Evolutionary conservation across 1,140 invertebrate genomes (phyloP), one percentile per base, ranked within the genome.

Genomic region (Cydia strobilella): DNA sequence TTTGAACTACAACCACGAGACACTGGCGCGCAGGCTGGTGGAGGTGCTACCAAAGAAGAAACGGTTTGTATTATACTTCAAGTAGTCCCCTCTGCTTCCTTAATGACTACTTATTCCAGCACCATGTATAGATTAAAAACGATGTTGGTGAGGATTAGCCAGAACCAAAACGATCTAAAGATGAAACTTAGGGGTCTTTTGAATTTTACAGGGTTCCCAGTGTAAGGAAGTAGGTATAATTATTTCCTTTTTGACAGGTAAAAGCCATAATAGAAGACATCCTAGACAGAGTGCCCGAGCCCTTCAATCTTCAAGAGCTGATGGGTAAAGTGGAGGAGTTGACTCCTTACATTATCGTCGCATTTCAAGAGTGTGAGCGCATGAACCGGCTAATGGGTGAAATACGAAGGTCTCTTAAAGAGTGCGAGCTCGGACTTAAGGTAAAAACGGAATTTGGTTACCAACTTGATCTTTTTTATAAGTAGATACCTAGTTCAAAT

Each of bases 351-450:
- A 96, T 97, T 0, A 97, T 98, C 18, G 98, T 99, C 0, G 97
- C 97, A 4, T 96, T 99, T 79, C 98, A 99, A 93, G 98, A 99
- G 93, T 98, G 98, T 88, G 98, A 99, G 90, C 94, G 98, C 66
- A 99, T 99, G 97, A 99, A 99, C 87, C 94, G 94, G 10, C 93
- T 99, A 1, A 97, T 96, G 75, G 92, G 93, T 5, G 97, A 98
- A 90, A 96, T 99, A 31, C 94, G 94, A 75, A 92, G 96, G 20
- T 97, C 97, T 0, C 93, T 99, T 0, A 95, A 95, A 78, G 98
- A 99, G 93, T 92, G 98, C 0, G 96, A 98, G 78, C 94, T 98
- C 4, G 98, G 97, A 12, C 93, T 98, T 0, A 98, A 98, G 94
- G 97, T 97, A 74, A 0, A 27, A 25, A 59, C 5, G 18, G 54